Evolutionary conservation across 2,113 vertebrate species (phyloP), one percentile per base, ranked within the genome.

Genomic region (Siphamia tubifer): DNA sequence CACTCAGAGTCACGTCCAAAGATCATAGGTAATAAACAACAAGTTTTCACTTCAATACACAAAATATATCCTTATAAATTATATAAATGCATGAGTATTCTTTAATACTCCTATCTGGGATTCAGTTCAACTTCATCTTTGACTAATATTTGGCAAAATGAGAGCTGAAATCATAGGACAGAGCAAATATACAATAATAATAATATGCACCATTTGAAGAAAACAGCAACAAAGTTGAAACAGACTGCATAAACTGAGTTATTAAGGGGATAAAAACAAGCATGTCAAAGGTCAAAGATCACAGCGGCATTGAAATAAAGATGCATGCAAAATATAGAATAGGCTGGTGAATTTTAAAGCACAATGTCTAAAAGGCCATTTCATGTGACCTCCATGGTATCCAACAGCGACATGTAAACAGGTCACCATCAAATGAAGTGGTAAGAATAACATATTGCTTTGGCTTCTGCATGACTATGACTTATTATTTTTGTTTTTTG

Each of bases 1-100:
- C 74, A 91, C 81, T 84, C 65, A 83, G 56, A 84, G 61, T 74
- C 68, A 89, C 86, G 21, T 89, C 74, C 77, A 89, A 87, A 89
- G 63, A 61, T 86, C 66, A 86, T 85, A 79, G 69, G 82, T 87
- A 86, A 90, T 88, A 84, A 88, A 89, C 88, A 87, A 87, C 90
- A 90, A 77, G 72, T 88, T 79, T 91, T 71, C 85, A 91, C 85
- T 89, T 90, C 80, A 90, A 92, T 91, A 90, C 88, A 91, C 91
- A 94, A 93, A 94, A 93, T 93, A 94, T 85, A 92, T 91, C 89
- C 89, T 89, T 92, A 90, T 90, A 91, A 92, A 90, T 90, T 89
- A 93, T 91, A 87, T 87, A 93, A 92, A 91, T 91, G 89, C 81
- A 86, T 21, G 72, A 82, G 80, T 81, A 89, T 84, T 40, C 43